Evolutionary conservation across 2,797 vertebrate genomes (phyloP).

Genomic region (Trachops cirrhosus): DNA sequence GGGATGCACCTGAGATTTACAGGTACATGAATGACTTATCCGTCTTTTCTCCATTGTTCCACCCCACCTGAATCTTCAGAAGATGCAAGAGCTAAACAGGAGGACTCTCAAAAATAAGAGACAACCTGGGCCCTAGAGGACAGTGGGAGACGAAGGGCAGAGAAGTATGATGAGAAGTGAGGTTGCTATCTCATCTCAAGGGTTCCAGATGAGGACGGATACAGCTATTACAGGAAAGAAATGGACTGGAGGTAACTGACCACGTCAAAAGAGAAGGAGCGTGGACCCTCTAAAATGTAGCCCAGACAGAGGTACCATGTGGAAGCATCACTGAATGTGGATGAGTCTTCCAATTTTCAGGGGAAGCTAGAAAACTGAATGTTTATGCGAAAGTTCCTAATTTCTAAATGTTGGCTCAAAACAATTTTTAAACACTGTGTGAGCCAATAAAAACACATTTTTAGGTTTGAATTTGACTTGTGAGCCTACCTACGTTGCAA

Average conservation of each 20-base stretch:
- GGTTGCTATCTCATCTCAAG: background rate
- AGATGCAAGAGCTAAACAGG: background rate
- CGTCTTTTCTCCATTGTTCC: background rate
- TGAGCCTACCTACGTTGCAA: background rate
- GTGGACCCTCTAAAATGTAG: background rate
- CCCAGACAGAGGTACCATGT: background rate
- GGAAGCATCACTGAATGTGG: background rate
- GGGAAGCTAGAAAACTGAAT: background rate
- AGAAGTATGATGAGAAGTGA: background rate
- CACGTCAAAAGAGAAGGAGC: background rate
- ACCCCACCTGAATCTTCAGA: background rate
- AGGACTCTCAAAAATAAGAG: background rate
- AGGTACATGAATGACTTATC: background rate
- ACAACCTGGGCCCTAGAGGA: background rate
- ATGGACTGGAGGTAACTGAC: background rate
- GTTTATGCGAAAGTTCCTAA: background rate
- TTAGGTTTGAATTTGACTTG: background rate
- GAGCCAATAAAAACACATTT: background rate
- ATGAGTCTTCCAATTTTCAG: background rate
- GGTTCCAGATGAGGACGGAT: background rate
- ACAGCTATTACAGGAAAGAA: background rate
- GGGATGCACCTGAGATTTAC: background rate
- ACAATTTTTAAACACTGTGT: background rate
- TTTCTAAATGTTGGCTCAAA: conserved; percentile 19
- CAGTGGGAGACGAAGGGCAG: background rate